Conservation (phyloP, 2,113 vertebrate species). For the Alces alces region DNA sequence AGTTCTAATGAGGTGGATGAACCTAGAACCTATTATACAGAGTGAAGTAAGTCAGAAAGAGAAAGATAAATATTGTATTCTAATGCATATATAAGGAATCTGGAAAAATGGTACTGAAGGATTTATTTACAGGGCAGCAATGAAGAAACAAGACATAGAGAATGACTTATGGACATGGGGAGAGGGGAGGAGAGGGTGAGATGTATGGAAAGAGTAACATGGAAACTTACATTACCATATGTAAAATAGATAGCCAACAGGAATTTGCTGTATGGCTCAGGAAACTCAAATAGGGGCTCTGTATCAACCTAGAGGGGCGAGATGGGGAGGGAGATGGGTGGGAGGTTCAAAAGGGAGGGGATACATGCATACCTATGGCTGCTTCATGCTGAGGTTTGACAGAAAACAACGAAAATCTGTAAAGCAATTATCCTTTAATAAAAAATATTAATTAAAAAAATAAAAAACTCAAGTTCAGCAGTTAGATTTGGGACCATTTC, state of each 20-base stretch:
- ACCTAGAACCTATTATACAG: background rate
- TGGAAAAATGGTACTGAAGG: background rate
- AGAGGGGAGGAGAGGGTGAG: background rate
- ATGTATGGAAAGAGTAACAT: background rate
- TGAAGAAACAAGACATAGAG: background rate
- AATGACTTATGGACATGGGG: background rate
- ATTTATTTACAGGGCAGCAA: background rate
- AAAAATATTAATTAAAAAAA: background rate
- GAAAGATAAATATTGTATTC: background rate
- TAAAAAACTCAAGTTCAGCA: background rate
- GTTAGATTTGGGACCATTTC: background rate
- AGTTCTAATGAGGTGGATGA: background rate
- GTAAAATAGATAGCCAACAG: background rate
- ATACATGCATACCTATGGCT: background rate
- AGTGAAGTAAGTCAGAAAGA: background rate
- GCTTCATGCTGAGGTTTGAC: background rate
- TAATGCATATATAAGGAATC: background rate
- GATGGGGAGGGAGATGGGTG: background rate
- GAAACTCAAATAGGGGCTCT: background rate
- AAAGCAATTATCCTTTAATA: background rate
- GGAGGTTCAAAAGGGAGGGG: background rate
- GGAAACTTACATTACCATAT: background rate
- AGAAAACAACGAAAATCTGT: background rate
- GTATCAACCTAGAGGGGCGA: background rate
- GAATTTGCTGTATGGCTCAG: background rate